Conservation (phyloP, 2,113 vertebrate species). For the Cottus gobio region DNA sequence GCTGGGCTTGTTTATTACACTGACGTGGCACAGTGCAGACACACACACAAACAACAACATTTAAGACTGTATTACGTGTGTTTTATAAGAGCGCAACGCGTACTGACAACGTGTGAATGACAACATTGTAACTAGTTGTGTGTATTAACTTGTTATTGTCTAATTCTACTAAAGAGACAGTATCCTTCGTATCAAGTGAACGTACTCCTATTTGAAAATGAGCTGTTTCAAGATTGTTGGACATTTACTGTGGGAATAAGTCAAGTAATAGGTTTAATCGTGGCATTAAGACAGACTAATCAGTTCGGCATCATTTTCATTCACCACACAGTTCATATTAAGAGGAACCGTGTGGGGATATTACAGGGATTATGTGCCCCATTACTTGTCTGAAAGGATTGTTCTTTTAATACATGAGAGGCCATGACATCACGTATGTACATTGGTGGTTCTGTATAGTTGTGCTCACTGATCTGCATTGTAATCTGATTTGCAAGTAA, state of each 20-base stretch:
- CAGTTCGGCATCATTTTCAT: background rate
- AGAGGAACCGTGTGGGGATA: background rate
- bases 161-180: background rate
- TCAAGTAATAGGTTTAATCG: background rate
- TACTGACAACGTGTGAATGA: background rate
- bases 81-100: background rate
- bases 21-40: conserved; percentile 65
- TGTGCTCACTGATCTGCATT: background rate
- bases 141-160: background rate
- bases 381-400: background rate
- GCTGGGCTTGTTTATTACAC: conserved; percentile 34
- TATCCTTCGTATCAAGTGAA: background rate
- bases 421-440: background rate
- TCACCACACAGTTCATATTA: background rate
- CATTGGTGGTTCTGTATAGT: background rate
- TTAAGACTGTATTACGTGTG: background rate
- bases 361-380: background rate
- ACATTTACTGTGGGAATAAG: background rate
- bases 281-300: background rate
- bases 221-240: background rate
- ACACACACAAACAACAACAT: background rate
- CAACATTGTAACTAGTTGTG: background rate
- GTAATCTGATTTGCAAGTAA: background rate
- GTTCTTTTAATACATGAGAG: background rate
- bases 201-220: background rate